Evolutionary conservation across 2,888 invertebrate species (phyloP).

Genomic region (Noctua janthe): DNA sequence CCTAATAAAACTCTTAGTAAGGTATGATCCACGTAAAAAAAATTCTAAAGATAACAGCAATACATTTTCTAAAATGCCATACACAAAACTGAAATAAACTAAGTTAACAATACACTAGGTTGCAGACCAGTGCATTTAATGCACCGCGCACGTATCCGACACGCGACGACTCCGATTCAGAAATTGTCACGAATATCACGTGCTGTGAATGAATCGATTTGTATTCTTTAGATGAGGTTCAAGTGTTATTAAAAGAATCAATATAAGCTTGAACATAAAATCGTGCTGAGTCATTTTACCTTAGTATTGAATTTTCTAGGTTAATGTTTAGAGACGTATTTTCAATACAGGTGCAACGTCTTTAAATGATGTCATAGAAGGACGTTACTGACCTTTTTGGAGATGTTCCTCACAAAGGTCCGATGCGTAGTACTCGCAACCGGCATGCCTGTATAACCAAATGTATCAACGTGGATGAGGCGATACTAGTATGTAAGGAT

Average conservation of each 20-base stretch:
- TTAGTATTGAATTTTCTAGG: not conserved
- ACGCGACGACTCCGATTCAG: not conserved
- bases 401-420: not conserved
- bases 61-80: not conserved
- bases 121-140: conserved; percentile 21
- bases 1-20: not conserved
- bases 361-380: not conserved
- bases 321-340: not conserved
- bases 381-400: not conserved
- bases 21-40: not conserved
- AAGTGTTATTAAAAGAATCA: conserved; percentile 3
- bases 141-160: conserved; percentile 22
- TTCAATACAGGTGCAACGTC: not conserved
- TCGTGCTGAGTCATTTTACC: not conserved
- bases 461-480: not conserved
- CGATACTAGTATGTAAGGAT: too few species aligned
- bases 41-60: too few species aligned
- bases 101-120: not conserved
- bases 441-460: not conserved
- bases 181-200: conserved; percentile 5
- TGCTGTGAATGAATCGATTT: conserved; percentile 32
- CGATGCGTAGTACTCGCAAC: not conserved
- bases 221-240: conserved; percentile 25
- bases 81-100: conserved; percentile 8
- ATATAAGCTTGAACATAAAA: not conserved